Evolutionary conservation across 37 sponge, comb jelly and placozoan species (phyloP).

Genomic region (Diacarnus erythraeanus): DNA sequence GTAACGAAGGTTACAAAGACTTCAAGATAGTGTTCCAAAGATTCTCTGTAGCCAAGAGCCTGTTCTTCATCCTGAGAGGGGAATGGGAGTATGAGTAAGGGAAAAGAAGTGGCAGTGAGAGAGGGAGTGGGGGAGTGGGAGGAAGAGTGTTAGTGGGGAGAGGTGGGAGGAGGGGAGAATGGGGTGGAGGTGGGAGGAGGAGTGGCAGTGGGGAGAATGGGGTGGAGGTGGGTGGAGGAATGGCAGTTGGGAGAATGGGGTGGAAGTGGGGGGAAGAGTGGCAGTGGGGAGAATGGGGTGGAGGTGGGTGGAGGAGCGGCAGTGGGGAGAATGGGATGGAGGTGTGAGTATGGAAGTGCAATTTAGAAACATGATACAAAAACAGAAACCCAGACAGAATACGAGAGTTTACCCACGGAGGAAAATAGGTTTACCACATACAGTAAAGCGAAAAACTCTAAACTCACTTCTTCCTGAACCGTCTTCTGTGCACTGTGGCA

Average conservation of each 20-base stretch:
- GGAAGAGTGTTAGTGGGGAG: neutral
- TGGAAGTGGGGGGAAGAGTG: neutral
- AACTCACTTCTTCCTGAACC: constrained; percentile 5
- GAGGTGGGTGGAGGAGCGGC: neutral
- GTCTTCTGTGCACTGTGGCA: constrained; percentile 36
- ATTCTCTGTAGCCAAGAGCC: constrained; percentile 30
- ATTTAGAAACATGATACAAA: neutral
- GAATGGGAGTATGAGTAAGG: neutral
- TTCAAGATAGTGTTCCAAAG: constrained; percentile 55
- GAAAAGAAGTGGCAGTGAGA: neutral
- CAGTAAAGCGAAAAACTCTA: neutral
- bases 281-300: neutral
- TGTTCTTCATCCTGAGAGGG: constrained; percentile 24
- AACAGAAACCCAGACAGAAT: neutral
- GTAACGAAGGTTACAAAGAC: constrained; percentile 44
- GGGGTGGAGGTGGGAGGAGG: neutral
- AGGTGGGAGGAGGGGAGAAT: neutral
- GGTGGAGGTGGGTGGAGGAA: neutral
- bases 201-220: neutral
- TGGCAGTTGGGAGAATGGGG: neutral
- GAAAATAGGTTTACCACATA: neutral
- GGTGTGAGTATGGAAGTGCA: neutral
- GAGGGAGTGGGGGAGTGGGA: neutral
- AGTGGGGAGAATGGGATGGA: neutral
- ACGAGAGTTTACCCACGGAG: neutral